Conservation (phyloP, 2,888 invertebrate species). For the Anarsia innoxiella region DNA sequence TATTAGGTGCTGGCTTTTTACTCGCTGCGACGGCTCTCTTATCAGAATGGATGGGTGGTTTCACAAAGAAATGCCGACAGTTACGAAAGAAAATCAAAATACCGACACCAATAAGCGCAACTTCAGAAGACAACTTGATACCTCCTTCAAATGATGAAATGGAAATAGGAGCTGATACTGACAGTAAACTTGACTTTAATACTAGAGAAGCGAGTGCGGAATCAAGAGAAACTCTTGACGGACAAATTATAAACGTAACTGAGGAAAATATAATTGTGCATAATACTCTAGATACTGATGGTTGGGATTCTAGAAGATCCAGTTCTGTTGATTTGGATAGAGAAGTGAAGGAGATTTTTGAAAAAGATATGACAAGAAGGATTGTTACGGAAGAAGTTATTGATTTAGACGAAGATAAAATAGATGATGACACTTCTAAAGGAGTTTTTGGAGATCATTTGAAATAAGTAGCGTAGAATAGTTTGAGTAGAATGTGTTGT, state of each 20-base stretch:
- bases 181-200: slow-evolving; percentile 31
- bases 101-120: slow-evolving; percentile 23
- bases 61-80: slow-evolving; percentile 72
- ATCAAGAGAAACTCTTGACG: slow-evolving; percentile 50
- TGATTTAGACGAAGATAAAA: slow-evolving; percentile 26
- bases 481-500: not conserved
- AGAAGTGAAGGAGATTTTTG: slow-evolving; percentile 61
- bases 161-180: slow-evolving; percentile 23
- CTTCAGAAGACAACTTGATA: slow-evolving; percentile 35
- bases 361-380: slow-evolving; percentile 37
- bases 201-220: slow-evolving; percentile 34
- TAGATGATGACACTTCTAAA: slow-evolving; percentile 33
- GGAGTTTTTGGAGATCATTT: slow-evolving; percentile 45
- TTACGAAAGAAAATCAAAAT: slow-evolving; percentile 29
- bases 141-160: slow-evolving; percentile 25
- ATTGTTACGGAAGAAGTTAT: slow-evolving; percentile 23
- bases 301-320: slow-evolving; percentile 46
- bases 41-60: slow-evolving; percentile 83
- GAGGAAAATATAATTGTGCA: slow-evolving; percentile 50
- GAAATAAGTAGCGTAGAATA: slow-evolving; percentile 1
- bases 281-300: slow-evolving; percentile 32
- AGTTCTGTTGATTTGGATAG: slow-evolving; percentile 57
- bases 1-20: slow-evolving; percentile 81
- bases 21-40: slow-evolving; percentile 77
- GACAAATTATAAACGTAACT: slow-evolving; percentile 48